Percentiles rank a stretch among this genome's conserved stretches.
Evolutionary conservation across 2,797 vertebrate genomes (phyloP).

Genomic region (Onychomys arenicola): DNA sequence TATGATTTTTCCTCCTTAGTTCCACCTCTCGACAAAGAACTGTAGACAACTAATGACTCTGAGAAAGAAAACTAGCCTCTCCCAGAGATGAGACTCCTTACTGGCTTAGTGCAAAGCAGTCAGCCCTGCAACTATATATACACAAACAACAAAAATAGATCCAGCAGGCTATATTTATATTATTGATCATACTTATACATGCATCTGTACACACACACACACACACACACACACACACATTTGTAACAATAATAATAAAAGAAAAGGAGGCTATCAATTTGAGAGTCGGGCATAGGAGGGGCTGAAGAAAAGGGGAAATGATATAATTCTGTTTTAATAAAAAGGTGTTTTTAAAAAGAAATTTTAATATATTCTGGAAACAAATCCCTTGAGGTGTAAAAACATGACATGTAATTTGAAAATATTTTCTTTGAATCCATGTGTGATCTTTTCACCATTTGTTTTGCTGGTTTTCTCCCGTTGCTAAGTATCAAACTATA

Average conservation of each 20-base stretch:
- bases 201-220: not conserved
- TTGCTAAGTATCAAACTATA: not conserved
- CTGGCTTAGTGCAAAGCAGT: not conserved
- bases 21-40: not conserved
- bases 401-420: constrained; percentile 9
- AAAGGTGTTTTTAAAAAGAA: not conserved
- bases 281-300: not conserved
- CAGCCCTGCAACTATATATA: not conserved
- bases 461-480: not conserved
- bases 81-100: not conserved
- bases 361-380: not conserved
- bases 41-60: not conserved
- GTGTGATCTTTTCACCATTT: not conserved
- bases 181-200: not conserved
- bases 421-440: constrained; percentile 7
- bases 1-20: not conserved
- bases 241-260: not conserved
- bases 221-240: not conserved
- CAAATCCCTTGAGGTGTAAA: not conserved
- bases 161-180: not conserved
- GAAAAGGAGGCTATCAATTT: not conserved
- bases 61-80: not conserved
- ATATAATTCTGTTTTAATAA: not conserved
- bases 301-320: not conserved
- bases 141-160: not conserved